These are phyloP conservation scores for Parochlus steinenii DNA, from an alignment of 2,888 invertebrate genomes.

Conservation along the genomic window DNA sequence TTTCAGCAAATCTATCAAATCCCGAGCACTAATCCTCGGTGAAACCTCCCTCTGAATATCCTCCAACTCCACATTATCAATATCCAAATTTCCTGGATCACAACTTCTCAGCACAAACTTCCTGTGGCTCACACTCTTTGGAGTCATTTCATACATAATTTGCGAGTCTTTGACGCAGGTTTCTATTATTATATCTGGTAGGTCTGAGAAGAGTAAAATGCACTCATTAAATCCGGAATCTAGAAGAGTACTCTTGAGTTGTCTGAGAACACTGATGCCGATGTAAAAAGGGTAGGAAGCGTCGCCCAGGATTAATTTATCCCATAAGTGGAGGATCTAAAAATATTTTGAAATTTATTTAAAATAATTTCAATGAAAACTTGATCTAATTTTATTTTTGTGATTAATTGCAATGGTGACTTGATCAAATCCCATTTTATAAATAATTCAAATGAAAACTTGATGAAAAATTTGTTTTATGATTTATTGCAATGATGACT, in stretches of 20 bases:
- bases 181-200: slow-evolving; percentile 94
- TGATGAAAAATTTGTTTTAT: too few species aligned
- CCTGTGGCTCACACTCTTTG: slow-evolving; percentile 73
- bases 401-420: too few species aligned
- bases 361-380: too few species aligned
- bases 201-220: slow-evolving; percentile 93
- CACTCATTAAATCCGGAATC: slow-evolving; percentile 95
- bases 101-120: slow-evolving; percentile 47
- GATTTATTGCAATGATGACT: too few species aligned
- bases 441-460: too few species aligned
- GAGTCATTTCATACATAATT: slow-evolving; percentile 69
- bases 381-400: too few species aligned
- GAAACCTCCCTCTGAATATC: slow-evolving; percentile 57
- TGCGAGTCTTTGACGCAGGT: slow-evolving; percentile 79
- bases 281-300: slow-evolving; percentile 87
- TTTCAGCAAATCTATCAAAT: slow-evolving; percentile 58
- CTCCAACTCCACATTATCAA: slow-evolving; percentile 47
- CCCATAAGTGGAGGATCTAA: slow-evolving; percentile 96
- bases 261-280: slow-evolving; percentile 81
- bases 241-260: slow-evolving; percentile 67
- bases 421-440: too few species aligned
- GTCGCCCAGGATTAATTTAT: slow-evolving; percentile 83
- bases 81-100: slow-evolving; percentile 34
- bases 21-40: slow-evolving; percentile 71
- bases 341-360: too few species aligned